Percentiles rank a stretch among this genome's conserved stretches.
phyloP scores from a whole-genome alignment of 2,113 vertebrate genomes.

The Pelecanus crispus region DNA sequence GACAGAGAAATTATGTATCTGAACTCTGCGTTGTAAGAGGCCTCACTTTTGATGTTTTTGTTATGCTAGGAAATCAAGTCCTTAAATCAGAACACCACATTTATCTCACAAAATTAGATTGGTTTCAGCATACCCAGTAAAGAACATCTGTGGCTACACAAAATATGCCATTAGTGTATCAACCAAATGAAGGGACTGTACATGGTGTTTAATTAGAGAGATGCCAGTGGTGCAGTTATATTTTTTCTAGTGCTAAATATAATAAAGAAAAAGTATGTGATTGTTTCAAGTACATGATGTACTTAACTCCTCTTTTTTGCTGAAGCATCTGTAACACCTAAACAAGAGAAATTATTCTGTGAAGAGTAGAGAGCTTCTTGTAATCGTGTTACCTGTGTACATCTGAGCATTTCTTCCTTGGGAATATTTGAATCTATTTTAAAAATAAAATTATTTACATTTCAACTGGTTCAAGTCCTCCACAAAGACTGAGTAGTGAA shows the following conservation, averaged over 20 bases:
- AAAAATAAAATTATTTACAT: not conserved
- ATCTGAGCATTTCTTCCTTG: not conserved
- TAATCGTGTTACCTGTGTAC: not conserved
- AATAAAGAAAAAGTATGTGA: not conserved
- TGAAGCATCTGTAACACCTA: not conserved
- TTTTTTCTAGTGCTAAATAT: not conserved
- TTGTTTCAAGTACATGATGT: not conserved
- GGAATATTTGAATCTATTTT: not conserved
- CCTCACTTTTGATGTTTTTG: not conserved
- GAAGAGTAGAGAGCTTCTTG: not conserved
- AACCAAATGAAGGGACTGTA: not conserved
- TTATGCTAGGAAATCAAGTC: not conserved
- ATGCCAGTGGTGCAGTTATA: not conserved
- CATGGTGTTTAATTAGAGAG: not conserved
- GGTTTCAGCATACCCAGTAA: not conserved
- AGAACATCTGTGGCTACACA: not conserved
- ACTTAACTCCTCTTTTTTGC: not conserved
- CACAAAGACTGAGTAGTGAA: not conserved
- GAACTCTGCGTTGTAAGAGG: not conserved
- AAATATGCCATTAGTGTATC: not conserved
- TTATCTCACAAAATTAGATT: conserved; percentile 10
- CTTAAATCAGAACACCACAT: conserved; percentile 11
- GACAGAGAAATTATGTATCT: not conserved
- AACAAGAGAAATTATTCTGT: not conserved
- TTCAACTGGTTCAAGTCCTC: not conserved